Evolutionary conservation across 2,113 vertebrate species (phyloP).

Genomic region (Tetraodon nigroviridis): DNA sequence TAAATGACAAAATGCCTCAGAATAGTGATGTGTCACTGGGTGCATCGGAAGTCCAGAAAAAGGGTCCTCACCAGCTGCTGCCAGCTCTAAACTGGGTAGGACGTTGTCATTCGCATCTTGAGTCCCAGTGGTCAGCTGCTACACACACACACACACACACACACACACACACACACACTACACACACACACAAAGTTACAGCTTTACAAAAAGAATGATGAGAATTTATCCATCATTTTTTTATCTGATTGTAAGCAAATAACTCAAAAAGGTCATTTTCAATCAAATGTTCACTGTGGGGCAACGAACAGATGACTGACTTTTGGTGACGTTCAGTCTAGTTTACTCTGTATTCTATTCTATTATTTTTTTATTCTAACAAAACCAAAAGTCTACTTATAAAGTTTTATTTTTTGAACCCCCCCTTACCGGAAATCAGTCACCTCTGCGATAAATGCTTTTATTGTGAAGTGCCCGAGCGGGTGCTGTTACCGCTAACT

Average conservation of each 20-base stretch:
- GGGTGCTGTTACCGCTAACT: slow-evolving; percentile 36
- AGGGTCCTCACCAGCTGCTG: slow-evolving; percentile 42
- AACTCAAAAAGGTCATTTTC: no score
- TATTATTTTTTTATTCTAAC: no score
- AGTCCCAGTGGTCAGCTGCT: slow-evolving; percentile 35
- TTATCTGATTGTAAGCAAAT: no score
- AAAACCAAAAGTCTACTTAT: background rate
- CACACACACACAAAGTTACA: background rate
- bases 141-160: background rate
- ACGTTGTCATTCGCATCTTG: no score
- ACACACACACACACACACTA: background rate
- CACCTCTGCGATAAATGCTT: background rate
- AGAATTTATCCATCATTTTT: background rate
- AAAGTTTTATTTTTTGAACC: background rate
- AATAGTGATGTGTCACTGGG: background rate
- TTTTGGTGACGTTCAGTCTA: no score
- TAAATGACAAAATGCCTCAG: background rate
- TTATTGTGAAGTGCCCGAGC: slow-evolving; percentile 33
- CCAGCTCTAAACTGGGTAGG: slow-evolving; percentile 51
- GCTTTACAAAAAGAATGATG: background rate
- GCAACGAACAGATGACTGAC: no score
- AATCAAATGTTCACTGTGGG: no score
- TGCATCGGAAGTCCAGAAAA: no score
- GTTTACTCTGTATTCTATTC: no score
- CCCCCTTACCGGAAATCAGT: slow-evolving; percentile 18